Evolutionary conservation across 1,140 invertebrate species (phyloP).

Genomic region (Drosophila burlai): DNA sequence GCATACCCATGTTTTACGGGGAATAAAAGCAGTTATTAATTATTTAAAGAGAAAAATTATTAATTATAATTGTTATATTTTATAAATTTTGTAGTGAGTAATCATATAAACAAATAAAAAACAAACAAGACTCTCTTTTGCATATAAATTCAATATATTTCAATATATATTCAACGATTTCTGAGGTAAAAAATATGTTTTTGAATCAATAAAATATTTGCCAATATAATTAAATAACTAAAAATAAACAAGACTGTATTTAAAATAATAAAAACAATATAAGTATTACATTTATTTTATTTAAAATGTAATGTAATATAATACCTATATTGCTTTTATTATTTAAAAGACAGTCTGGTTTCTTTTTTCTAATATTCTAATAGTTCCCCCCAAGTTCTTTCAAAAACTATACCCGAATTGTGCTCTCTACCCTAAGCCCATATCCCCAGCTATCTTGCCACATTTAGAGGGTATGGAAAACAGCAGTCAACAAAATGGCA

Average conservation of each 20-base stretch:
- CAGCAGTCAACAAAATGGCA: constrained; percentile 21
- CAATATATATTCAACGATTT: no score
- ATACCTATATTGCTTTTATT: no score
- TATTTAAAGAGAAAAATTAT: background rate
- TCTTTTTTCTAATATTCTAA: no score
- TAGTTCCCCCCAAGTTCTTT: background rate
- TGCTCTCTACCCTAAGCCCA: background rate
- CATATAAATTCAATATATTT: no score
- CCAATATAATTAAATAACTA: background rate
- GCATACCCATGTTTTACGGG: background rate
- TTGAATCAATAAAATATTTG: background rate
- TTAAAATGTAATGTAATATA: no score
- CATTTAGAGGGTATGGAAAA: constrained; percentile 11
- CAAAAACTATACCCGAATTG: background rate
- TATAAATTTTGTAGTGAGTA: no score
- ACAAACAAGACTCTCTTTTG: background rate
- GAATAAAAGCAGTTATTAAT: background rate
- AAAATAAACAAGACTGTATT: background rate
- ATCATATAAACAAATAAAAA: background rate
- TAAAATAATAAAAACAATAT: background rate
- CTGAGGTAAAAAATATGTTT: no score
- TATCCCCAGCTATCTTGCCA: background rate
- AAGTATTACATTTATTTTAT: no score
- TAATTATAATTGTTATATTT: no score
- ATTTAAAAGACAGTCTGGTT: no score